These are phyloP conservation scores for Drosophila stalkeri DNA, from an alignment of 2,888 invertebrate genomes.

Conservation along the genomic window DNA sequence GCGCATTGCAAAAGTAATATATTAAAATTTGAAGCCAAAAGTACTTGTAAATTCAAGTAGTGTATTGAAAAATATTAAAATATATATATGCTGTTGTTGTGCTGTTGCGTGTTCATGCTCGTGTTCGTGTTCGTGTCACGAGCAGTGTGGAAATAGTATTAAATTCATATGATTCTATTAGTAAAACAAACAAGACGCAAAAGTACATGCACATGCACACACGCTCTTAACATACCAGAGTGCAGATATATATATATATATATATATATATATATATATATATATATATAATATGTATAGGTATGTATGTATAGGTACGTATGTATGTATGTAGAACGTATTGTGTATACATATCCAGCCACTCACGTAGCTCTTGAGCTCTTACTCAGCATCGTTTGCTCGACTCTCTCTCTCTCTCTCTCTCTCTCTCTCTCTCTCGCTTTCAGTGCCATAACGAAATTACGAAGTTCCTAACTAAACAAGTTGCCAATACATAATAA, in stretches of 20 bases:
- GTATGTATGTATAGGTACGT: background rate
- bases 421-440: background rate
- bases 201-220: conserved; percentile 4
- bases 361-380: conserved; percentile 56
- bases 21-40: background rate
- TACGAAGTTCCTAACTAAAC: conserved; percentile 72
- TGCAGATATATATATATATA: conserved; percentile 3
- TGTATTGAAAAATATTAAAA: background rate
- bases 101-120: background rate
- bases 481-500: conserved; percentile 75
- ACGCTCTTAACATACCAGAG: conserved; percentile 38
- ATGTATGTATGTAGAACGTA: background rate
- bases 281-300: conserved; percentile 2
- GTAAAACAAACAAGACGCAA: conserved; percentile 61
- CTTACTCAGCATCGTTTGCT: conserved; percentile 40
- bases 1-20: background rate
- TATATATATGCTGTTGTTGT: background rate
- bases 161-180: conserved; percentile 78
- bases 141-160: conserved; percentile 56
- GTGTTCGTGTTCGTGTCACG: conserved; percentile 33
- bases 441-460: conserved; percentile 68
- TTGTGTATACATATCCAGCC: conserved; percentile 23
- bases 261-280: background rate
- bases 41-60: background rate
- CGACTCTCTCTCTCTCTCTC: background rate